These are phyloP conservation scores for Erebia aethiops DNA, from an alignment of 2,888 invertebrate species.

Conservation along the genomic window DNA sequence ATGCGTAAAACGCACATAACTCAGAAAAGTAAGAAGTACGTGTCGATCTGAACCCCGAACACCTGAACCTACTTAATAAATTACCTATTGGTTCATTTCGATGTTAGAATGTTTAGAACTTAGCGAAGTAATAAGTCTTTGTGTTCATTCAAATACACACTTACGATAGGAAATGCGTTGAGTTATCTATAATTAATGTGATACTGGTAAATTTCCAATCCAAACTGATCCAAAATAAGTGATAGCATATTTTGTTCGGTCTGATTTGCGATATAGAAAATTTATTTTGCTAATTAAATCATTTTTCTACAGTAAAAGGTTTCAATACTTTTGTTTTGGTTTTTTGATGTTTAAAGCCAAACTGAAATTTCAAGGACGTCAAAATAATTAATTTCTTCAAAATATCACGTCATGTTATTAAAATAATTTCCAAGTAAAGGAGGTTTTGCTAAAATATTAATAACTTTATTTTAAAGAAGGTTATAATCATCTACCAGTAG, in stretches of 20 bases:
- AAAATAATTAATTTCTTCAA: background rate
- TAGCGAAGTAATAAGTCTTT: background rate
- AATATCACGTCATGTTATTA: no score
- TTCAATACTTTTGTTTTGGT: background rate
- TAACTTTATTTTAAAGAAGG: no score
- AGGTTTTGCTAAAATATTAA: background rate
- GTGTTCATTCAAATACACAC: background rate
- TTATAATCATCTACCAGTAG: no score
- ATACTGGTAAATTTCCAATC: conserved; percentile 15
- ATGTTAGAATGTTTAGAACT: no score
- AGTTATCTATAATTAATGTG: conserved; percentile 29
- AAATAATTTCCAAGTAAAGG: no score
- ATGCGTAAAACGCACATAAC: no score
- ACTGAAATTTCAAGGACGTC: conserved; percentile 20
- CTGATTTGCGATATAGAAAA: conserved; percentile 1
- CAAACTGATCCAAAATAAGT: conserved; percentile 14
- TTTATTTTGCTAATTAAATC: conserved; percentile 1
- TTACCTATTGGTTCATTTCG: background rate
- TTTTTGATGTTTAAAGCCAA: conserved; percentile 27
- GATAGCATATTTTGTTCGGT: conserved; percentile 29
- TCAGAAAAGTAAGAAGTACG: no score
- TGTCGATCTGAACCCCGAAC: no score
- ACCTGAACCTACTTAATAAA: no score
- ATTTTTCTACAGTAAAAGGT: background rate
- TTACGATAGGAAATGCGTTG: background rate